Evolutionary conservation across 2,888 invertebrate species (phyloP).

Genomic region (Tiliacea citrago): DNA sequence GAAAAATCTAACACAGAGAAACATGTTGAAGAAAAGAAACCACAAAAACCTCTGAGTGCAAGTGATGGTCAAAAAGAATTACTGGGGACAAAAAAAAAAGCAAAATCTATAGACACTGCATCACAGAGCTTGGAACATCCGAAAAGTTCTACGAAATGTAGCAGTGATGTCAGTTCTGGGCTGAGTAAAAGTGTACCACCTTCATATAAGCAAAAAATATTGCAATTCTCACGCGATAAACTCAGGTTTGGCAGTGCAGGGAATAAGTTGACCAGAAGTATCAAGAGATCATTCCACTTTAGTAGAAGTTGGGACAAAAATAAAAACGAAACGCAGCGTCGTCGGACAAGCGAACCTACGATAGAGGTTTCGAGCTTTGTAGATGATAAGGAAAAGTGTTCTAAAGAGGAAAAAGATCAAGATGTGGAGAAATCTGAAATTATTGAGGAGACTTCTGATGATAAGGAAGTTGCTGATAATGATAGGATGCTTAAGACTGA

Average conservation of each 20-base stretch:
- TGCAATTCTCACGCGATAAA: slow-evolving; percentile 88
- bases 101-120: slow-evolving; percentile 83
- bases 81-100: slow-evolving; percentile 77
- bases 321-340: slow-evolving; percentile 82
- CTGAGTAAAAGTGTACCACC: slow-evolving; percentile 89
- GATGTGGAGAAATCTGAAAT: slow-evolving; percentile 86
- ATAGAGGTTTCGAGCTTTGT: slow-evolving; percentile 79
- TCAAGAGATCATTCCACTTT: slow-evolving; percentile 88
- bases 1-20: slow-evolving; percentile 80
- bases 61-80: slow-evolving; percentile 68
- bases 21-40: slow-evolving; percentile 60
- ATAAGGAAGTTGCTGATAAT: slow-evolving; percentile 85
- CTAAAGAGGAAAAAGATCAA: slow-evolving; percentile 86
- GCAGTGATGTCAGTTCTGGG: slow-evolving; percentile 84
- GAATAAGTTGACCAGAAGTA: slow-evolving; percentile 86
- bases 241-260: slow-evolving; percentile 87
- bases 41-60: slow-evolving; percentile 51
- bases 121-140: slow-evolving; percentile 88
- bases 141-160: slow-evolving; percentile 85
- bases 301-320: slow-evolving; percentile 87
- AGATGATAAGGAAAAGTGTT: slow-evolving; percentile 77
- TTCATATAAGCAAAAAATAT: slow-evolving; percentile 87
- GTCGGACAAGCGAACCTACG: slow-evolving; percentile 87
- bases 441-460: slow-evolving; percentile 85
- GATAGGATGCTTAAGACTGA: slow-evolving; percentile 79